Percentiles rank a stretch among this genome's conserved stretches.
phyloP scores from a whole-genome alignment of 2,888 invertebrate species.

The Mechanitis messenoides region DNA sequence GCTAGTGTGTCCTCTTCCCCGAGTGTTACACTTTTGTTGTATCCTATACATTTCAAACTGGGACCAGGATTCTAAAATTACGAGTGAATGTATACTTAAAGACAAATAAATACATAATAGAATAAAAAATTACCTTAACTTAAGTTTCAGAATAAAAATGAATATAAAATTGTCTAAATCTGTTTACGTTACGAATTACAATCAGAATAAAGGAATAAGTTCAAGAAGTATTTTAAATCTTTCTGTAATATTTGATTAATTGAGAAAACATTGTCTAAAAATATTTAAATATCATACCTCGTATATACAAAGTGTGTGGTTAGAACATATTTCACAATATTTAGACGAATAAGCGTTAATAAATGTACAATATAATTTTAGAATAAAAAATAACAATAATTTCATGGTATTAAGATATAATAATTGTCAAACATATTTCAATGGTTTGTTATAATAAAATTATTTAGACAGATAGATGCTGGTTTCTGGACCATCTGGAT shows the following conservation, averaged over 20 bases:
- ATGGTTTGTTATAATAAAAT: conserved; percentile 1
- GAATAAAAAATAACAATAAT: conserved; percentile 26
- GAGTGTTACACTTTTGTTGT: conserved; percentile 44
- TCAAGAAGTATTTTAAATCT: not conserved
- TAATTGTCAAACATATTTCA: conserved; percentile 4
- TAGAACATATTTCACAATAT: conserved; percentile 27
- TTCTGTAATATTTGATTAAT: not conserved
- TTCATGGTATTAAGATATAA: conserved; percentile 18
- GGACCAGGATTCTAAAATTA: conserved; percentile 39
- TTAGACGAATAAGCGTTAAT: conserved; percentile 11
- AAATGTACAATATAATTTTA: conserved; percentile 20
- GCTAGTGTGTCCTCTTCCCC: conserved; percentile 42
- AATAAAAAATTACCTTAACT: not conserved
- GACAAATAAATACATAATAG: not conserved
- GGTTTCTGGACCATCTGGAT: conserved; percentile 18
- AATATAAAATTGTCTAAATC: not conserved
- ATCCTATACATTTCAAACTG: conserved; percentile 44
- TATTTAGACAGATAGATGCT: not conserved
- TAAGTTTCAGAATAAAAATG: not conserved
- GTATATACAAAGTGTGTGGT: conserved; percentile 28
- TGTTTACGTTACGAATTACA: not conserved
- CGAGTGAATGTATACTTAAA: not conserved
- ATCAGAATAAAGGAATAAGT: not conserved
- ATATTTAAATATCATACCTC: conserved; percentile 13
- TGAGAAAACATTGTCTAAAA: not conserved